Evolutionary conservation across 2,113 vertebrate species (phyloP), one percentile per base, ranked within the genome.

Genomic region (Lathamus discolor): DNA sequence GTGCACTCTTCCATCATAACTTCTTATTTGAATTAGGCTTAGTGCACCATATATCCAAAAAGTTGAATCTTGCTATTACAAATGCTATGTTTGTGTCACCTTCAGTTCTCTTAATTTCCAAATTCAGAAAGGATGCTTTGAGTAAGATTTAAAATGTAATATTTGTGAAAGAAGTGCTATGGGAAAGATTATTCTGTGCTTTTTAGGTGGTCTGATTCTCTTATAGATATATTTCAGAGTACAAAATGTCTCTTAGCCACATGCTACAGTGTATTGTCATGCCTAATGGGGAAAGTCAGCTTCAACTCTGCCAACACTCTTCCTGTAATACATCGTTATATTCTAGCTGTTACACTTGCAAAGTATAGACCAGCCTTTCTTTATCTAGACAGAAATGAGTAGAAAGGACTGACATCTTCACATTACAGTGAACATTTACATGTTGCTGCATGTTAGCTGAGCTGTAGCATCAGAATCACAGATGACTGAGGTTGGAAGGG

Each of bases 161-260:
- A 78, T 94, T 91, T 87, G 89, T 87, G 92, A 95, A 95, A 83
- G 77, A 83, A 72, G 63, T 85, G 15, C 46, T 75, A 66, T 83
- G 85, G 29, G n/a, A 74, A 74, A 83, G 93, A 51, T 23, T 68
- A 22, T 80, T 52, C 17, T 59, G 33, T 76, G 49, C 37, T 87
- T 92, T 93, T 96, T 82, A 96, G 95, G 91, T 63, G 52, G 86
- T 89, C 85, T 74, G 33, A 49, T 88, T 84, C 23, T 88, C 88
- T 94, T 92, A 80, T 22, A 77, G 66, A 52, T 95, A 93, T 85
- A 93, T 96, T 95, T 93, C 78, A 94, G 85, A 92, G 66, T 69
- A 86, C 61, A 61, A 85, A 89, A 48, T 75, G 23, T 48, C 48
- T 80, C 44, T 70, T 72, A 82, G 76, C 25, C 12, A 13, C 63